Conservation (phyloP, 2,113 vertebrate species). For the Prunella fulvescens region DNA sequence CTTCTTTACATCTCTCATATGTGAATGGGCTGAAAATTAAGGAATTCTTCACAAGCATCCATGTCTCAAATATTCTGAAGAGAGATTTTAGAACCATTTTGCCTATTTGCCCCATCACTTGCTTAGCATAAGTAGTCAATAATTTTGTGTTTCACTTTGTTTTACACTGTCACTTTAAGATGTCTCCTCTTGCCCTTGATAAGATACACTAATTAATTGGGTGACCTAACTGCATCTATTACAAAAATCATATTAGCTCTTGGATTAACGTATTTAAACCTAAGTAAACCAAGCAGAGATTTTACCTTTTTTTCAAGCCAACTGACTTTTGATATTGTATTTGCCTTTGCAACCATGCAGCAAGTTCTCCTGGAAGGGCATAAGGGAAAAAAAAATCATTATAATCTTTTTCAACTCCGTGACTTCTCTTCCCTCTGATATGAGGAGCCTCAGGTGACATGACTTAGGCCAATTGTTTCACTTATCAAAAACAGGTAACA, state of each 20-base stretch:
- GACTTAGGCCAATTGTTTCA: slow-evolving; percentile 61
- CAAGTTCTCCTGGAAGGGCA: slow-evolving; percentile 24
- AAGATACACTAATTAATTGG: neutral
- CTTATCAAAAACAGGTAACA: slow-evolving; percentile 64
- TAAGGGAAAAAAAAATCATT: slow-evolving; percentile 17
- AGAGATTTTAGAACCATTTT: neutral
- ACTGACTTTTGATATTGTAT: neutral
- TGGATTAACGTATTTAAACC: neutral
- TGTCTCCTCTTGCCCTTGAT: neutral
- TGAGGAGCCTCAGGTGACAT: slow-evolving; percentile 44
- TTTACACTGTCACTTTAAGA: neutral
- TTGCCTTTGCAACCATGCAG: slow-evolving; percentile 46
- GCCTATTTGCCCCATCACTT: neutral
- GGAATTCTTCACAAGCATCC: neutral
- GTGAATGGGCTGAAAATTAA: neutral
- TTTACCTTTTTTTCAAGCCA: slow-evolving; percentile 12
- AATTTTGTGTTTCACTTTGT: neutral
- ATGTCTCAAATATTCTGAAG: neutral
- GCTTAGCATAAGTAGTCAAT: neutral
- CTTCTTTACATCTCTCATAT: neutral
- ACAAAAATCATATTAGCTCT: neutral
- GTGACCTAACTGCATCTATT: neutral
- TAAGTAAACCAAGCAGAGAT: neutral
- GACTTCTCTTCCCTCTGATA: neutral
- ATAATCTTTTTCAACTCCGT: slow-evolving; percentile 37